A percentile compares a stretch with the other conserved stretches of the same genome.
phyloP scores from a whole-genome alignment of 2,888 invertebrate genomes.

The Lysandra coridon region DNA sequence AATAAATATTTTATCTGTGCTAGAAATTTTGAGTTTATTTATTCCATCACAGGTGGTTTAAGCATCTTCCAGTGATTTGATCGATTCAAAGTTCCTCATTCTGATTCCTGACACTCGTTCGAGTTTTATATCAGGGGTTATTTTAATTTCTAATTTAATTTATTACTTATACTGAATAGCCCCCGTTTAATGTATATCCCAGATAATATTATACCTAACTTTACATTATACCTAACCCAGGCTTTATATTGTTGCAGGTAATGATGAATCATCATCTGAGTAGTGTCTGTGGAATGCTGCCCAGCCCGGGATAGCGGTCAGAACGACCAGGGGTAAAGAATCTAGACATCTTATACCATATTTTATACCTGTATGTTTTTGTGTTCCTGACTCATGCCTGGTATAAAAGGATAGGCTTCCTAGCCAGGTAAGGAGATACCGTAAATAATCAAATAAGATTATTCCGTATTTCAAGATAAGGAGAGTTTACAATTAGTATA shows the following conservation, averaged over 20 bases:
- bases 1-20: too few relatives aligned
- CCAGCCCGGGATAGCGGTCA: neutral
- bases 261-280: conserved; percentile 1
- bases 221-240: conserved; percentile 27
- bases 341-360: conserved; percentile 5
- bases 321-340: neutral
- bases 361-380: neutral
- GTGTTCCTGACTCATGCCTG: neutral
- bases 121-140: too few relatives aligned
- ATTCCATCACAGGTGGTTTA: too few relatives aligned
- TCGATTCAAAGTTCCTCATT: too few relatives aligned
- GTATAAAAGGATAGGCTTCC: neutral
- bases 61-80: too few relatives aligned
- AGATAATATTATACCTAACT: neutral
- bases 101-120: too few relatives aligned
- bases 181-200: too few relatives aligned
- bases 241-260: conserved; percentile 17
- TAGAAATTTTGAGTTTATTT: too few relatives aligned
- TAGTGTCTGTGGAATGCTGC: neutral
- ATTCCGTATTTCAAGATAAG: too few relatives aligned
- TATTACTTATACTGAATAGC: too few relatives aligned
- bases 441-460: too few relatives aligned
- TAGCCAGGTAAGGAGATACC: neutral
- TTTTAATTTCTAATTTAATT: too few relatives aligned
- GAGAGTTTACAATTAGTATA: neutral